A percentile compares a stretch with the other conserved stretches of the same genome.
Conservation (phyloP, 2,888 invertebrate genomes). For the Rhagophthalmus giganteus region DNA sequence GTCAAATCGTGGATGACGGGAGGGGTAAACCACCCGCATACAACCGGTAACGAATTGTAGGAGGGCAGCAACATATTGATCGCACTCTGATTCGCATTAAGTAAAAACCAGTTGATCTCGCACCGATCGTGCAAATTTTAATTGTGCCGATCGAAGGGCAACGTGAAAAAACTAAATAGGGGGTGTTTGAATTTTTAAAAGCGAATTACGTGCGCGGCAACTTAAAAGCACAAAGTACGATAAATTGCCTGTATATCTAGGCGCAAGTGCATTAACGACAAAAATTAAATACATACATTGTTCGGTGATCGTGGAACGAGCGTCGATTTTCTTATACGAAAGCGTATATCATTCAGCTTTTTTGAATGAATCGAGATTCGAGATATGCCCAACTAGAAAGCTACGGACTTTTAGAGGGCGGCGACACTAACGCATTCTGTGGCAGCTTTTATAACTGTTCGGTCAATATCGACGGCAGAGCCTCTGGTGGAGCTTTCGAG, state of each 20-base stretch:
- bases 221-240: no score
- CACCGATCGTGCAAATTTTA: neutral
- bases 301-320: neutral
- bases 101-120: conserved; percentile 12
- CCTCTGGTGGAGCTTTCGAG: conserved; percentile 30
- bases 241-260: no score
- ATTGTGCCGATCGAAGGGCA: no score
- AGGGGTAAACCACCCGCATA: conserved; percentile 20
- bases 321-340: conserved; percentile 6
- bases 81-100: conserved; percentile 16
- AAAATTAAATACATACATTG: conserved; percentile 6
- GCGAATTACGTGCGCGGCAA: no score
- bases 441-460: conserved; percentile 31
- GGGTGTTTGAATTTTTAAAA: no score
- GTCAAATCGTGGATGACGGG: conserved; percentile 10
- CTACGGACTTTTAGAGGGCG: conserved; percentile 35
- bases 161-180: no score
- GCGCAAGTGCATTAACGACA: no score
- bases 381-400: conserved; percentile 24
- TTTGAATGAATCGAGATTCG: conserved; percentile 20
- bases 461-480: conserved; percentile 35
- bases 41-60: conserved; percentile 24
- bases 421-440: conserved; percentile 37
- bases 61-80: conserved; percentile 27
- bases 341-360: conserved; percentile 13